phyloP scores from a whole-genome alignment of 2,888 invertebrate species.

The Drosophila demipolita region DNA sequence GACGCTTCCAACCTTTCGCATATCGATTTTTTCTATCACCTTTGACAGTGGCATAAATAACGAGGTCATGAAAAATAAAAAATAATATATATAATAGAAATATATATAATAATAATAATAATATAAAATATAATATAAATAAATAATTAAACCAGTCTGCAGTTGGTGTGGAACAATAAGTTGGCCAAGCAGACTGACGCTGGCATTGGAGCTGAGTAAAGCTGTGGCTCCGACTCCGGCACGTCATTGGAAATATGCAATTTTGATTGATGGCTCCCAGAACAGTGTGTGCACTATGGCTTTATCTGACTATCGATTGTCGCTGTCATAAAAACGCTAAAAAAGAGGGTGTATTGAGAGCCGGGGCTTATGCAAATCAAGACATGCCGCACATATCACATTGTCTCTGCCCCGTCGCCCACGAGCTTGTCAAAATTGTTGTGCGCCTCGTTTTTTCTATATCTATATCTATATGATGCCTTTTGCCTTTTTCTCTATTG shows the following conservation, averaged over 20 bases:
- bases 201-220: slow-evolving; percentile 8
- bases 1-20: slow-evolving; percentile 4
- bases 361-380: slow-evolving; percentile 76
- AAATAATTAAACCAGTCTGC: slow-evolving; percentile 56
- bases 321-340: slow-evolving; percentile 73
- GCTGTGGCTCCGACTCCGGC: slow-evolving; percentile 10
- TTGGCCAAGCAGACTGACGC: neutral
- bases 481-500: slow-evolving; percentile 10
- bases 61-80: slow-evolving; percentile 48
- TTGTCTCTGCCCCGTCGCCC: slow-evolving; percentile 27
- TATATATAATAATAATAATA: too few species aligned
- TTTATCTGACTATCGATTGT: slow-evolving; percentile 74
- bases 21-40: slow-evolving; percentile 41
- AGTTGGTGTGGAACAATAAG: slow-evolving; percentile 25
- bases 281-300: slow-evolving; percentile 51
- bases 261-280: slow-evolving; percentile 74
- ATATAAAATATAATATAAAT: too few species aligned
- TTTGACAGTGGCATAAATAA: slow-evolving; percentile 40
- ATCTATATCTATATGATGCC: neutral
- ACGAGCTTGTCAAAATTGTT: slow-evolving; percentile 67
- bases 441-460: slow-evolving; percentile 15
- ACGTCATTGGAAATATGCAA: slow-evolving; percentile 64
- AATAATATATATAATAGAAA: slow-evolving; percentile 35
- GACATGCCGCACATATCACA: slow-evolving; percentile 71
- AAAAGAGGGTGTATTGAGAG: slow-evolving; percentile 28